Evolutionary conservation across 2,113 vertebrate species (phyloP).

Genomic region (Saguinus imperator): DNA sequence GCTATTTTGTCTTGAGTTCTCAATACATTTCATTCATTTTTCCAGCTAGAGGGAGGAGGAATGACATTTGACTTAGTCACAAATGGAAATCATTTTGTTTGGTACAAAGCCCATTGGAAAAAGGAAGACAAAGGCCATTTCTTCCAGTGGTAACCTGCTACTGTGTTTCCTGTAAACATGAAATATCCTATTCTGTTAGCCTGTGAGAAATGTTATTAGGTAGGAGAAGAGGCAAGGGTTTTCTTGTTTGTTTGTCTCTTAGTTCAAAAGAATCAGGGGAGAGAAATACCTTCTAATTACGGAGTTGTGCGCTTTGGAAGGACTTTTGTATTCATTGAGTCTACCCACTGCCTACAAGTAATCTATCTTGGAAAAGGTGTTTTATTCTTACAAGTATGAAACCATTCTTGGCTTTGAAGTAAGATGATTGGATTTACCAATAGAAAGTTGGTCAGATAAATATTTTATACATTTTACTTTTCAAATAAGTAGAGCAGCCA

Average conservation of each 20-base stretch:
- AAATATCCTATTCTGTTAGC: not conserved
- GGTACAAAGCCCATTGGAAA: slow-evolving; percentile 35
- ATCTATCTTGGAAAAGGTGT: not conserved
- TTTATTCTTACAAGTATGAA: not conserved
- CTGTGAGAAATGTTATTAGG: not conserved
- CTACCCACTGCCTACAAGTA: not conserved
- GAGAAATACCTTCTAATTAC: not conserved
- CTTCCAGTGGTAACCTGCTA: not conserved
- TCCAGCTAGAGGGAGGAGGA: not conserved
- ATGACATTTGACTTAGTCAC: not conserved
- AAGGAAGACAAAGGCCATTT: not conserved
- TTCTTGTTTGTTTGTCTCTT: not conserved
- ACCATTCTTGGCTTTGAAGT: not conserved
- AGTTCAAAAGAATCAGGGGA: not conserved
- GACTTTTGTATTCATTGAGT: not conserved
- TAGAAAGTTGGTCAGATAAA: not conserved
- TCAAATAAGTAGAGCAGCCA: not conserved
- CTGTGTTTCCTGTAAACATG: not conserved
- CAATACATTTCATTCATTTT: not conserved
- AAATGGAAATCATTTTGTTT: slow-evolving; percentile 63
- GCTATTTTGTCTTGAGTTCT: not conserved
- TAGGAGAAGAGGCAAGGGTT: not conserved
- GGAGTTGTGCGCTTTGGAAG: not conserved
- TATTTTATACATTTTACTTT: not conserved
- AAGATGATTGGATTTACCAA: not conserved